Percentiles rank a stretch among this genome's conserved stretches.
phyloP scores from a whole-genome alignment of 1,140 invertebrate genomes.

The Rhizoglyphus robini region DNA sequence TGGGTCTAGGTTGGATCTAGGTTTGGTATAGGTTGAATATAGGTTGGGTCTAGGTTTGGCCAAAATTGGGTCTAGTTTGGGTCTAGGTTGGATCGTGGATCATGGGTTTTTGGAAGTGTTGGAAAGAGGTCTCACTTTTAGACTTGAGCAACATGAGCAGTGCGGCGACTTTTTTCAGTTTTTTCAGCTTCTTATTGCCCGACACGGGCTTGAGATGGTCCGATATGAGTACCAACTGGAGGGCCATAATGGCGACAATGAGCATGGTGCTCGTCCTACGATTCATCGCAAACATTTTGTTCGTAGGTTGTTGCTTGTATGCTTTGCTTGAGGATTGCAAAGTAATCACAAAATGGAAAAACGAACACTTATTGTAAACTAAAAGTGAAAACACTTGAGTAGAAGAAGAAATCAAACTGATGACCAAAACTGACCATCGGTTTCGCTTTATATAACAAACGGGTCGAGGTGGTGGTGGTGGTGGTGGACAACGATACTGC shows the following conservation, averaged over 20 bases:
- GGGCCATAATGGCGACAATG: conserved; percentile 2
- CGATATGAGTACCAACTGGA: not conserved
- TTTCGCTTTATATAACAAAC: too few relatives aligned
- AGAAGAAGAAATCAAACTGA: too few relatives aligned
- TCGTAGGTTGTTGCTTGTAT: not conserved
- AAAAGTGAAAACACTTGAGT: too few relatives aligned
- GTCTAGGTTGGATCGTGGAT: not conserved
- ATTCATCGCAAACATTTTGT: conserved; percentile 1
- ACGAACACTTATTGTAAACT: not conserved
- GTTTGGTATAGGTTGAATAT: not conserved
- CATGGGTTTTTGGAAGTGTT: not conserved
- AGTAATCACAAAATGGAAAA: too few relatives aligned
- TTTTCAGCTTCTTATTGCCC: not conserved
- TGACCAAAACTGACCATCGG: too few relatives aligned
- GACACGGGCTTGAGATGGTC: conserved; percentile 1
- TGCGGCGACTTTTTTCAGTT: not conserved
- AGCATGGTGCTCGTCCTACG: conserved; percentile 5
- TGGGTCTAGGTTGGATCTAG: not conserved
- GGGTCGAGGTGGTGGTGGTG: too few relatives aligned
- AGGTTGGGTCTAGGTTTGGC: not conserved
- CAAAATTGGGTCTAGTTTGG: not conserved
- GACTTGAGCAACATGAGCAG: not conserved
- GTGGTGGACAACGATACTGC: too few relatives aligned
- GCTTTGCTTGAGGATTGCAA: too few relatives aligned
- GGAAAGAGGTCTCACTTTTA: not conserved